phyloP scores from a whole-genome alignment of 2,888 invertebrate genomes.

The Copidosoma aretas region DNA sequence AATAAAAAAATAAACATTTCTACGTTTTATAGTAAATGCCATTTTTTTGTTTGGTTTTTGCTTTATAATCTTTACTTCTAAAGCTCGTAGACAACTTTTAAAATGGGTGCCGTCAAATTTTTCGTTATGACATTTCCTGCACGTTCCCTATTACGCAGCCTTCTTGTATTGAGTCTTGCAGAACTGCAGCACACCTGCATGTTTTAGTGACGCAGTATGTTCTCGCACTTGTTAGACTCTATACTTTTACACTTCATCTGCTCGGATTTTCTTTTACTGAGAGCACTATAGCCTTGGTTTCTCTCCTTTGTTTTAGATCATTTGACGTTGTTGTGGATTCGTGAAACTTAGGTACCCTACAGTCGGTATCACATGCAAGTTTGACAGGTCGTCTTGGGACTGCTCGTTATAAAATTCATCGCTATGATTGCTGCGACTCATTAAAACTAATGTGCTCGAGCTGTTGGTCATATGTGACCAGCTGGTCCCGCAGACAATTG shows the following conservation, averaged over 20 bases:
- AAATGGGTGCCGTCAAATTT: too few species aligned
- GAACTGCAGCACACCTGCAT: conserved; percentile 67
- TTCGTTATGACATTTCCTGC: too few species aligned
- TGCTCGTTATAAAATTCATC: conserved; percentile 56
- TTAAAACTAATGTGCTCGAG: conserved; percentile 68
- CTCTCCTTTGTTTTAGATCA: too few species aligned
- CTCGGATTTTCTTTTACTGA: conserved; percentile 68
- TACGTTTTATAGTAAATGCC: too few species aligned
- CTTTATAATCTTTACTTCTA: too few species aligned
- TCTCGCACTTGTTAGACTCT: conserved; percentile 68
- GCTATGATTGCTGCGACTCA: too few species aligned
- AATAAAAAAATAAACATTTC: too few species aligned
- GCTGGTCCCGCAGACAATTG: conserved; percentile 67
- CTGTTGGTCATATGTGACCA: conserved; percentile 66
- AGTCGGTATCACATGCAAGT: conserved; percentile 48
- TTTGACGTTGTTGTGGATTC: conserved; percentile 66
- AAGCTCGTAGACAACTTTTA: too few species aligned
- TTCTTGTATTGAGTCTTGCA: conserved; percentile 67
- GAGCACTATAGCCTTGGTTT: conserved; percentile 68
- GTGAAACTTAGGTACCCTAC: conserved; percentile 55
- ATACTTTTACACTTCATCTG: conserved; percentile 64
- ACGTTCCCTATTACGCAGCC: too few species aligned
- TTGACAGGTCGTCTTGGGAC: conserved; percentile 51
- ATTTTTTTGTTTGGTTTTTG: too few species aligned
- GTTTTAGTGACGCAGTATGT: conserved; percentile 66